Evolutionary conservation across 2,797 vertebrate species (phyloP).

Genomic region (Remorina albescens): DNA sequence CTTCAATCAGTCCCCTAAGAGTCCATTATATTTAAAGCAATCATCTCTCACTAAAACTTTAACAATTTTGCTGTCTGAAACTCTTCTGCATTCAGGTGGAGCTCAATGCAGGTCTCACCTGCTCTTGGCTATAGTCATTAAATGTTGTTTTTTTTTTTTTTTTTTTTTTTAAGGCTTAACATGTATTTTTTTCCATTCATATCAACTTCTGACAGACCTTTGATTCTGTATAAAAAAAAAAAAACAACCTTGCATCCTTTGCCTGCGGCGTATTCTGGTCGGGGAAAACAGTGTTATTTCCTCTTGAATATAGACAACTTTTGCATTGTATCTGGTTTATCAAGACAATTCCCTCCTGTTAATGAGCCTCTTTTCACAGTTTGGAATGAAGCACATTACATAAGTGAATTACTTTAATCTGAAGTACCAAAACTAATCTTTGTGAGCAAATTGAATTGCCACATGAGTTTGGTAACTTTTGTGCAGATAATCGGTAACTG

Average conservation of each 20-base stretch:
- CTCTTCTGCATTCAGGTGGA: constrained; percentile 6
- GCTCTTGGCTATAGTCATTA: not conserved
- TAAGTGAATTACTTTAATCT: not conserved
- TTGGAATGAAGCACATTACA: not conserved
- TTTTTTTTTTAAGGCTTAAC: not conserved
- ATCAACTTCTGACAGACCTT: constrained; percentile 7
- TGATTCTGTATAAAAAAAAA: not conserved
- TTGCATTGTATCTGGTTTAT: not conserved
- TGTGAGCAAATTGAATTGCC: not conserved
- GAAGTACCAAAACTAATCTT: too few species aligned
- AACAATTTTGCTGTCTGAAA: not conserved
- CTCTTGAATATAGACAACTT: constrained; percentile 18
- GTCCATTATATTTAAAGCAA: constrained; percentile 25
- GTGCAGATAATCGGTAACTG: not conserved
- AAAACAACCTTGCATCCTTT: constrained; percentile 1
- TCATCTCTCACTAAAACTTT: constrained; percentile 10
- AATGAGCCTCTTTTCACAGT: not conserved
- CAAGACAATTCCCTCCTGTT: not conserved
- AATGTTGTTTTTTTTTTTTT: not conserved
- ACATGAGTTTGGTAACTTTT: not conserved
- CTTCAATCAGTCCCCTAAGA: constrained; percentile 8
- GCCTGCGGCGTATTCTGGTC: constrained; percentile 10
- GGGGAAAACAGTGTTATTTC: constrained; percentile 19
- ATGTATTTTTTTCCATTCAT: not conserved
- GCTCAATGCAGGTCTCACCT: not conserved